Base-by-base conservation (phyloP, 2,797 vertebrate species). In the Sebastiscus albofasciatus region DNA sequence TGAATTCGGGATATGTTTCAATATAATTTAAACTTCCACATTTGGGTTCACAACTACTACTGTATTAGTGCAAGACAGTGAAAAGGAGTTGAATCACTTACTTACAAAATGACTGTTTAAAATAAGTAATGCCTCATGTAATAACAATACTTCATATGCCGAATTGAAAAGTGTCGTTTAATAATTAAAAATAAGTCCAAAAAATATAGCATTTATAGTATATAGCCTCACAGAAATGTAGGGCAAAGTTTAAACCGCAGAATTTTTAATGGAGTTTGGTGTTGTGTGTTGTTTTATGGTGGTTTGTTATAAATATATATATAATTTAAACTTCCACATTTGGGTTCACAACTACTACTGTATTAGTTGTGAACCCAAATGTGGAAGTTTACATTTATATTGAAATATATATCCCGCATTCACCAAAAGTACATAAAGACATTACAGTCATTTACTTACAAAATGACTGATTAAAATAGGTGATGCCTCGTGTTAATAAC, bases 151-250 rank as follows among this genome's bases (percentile, higher is more conserved):
- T 49, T 49, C 20, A 49, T 8, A 10, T 26, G 55, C 77, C 77
- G 61, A 84, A 75, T 22, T 66, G 2, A 59, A 64, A 39, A 73
- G 11, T 12, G 7, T 2, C 0, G 20, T 80, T 29, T 13, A 13
- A 4, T 24, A 0, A 52, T 22, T 2, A 34, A 24, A 56, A 29
- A 16, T 20, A 1, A 59, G 3, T 10, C 34, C 1, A 67, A 68
- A 1, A 1, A 3, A 3, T 8, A 14, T 1, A 39, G 13, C 24
- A 10, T 27, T 16, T 0, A 0, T 1, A 0, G 1, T 0, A 10
- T 52, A 22, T 0, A 20, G 20, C 65, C 59, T 18, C 10, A 12
- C 46, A 33, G 10, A 64, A 72, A 27, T 12, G 1, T 1, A 5
- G 2, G 1, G 8, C 1, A 49, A 46, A 60, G 13, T 0, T 64